Conservation (phyloP, 2,888 invertebrate species). For the Brachylomia viminalis region DNA sequence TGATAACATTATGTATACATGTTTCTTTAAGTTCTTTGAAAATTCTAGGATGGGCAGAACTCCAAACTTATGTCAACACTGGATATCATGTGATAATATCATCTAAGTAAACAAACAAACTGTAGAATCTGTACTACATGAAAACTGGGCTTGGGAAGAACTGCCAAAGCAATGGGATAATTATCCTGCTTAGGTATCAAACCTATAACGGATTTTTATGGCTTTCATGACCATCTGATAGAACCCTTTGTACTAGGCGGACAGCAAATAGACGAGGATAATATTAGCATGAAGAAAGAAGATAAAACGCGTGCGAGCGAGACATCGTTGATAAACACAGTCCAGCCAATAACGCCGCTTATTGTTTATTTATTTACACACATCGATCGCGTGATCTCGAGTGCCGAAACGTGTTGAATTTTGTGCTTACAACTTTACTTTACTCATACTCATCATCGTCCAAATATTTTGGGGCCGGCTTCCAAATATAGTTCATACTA, state of each 20-base stretch:
- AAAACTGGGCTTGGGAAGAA: not conserved
- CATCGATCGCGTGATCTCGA: constrained; percentile 59
- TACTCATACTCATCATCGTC: constrained; percentile 31
- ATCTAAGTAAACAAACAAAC: constrained; percentile 18
- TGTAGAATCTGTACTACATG: not conserved
- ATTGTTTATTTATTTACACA: constrained; percentile 64
- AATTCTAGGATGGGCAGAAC: constrained; percentile 34
- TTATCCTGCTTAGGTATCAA: not conserved
- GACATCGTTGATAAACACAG: constrained; percentile 15
- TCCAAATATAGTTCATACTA: constrained; percentile 39
- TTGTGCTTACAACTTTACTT: constrained; percentile 29
- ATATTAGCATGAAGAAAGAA: constrained; percentile 1
- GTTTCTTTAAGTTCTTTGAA: constrained; percentile 15
- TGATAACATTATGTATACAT: not conserved
- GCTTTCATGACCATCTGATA: constrained; percentile 2
- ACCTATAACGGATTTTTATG: not conserved
- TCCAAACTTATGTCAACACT: constrained; percentile 32
- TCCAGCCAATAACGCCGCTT: constrained; percentile 14
- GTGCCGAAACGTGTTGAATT: constrained; percentile 52
- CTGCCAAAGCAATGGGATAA: not conserved
- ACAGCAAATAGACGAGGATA: not conserved
- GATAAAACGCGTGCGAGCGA: constrained; percentile 13
- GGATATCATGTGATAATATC: constrained; percentile 3
- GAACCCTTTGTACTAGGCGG: not conserved
- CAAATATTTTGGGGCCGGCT: constrained; percentile 27